Evolutionary conservation across 2,797 vertebrate genomes (phyloP), one percentile per base, ranked within the genome.

Genomic region (Sternarchorhynchus goeldii): DNA sequence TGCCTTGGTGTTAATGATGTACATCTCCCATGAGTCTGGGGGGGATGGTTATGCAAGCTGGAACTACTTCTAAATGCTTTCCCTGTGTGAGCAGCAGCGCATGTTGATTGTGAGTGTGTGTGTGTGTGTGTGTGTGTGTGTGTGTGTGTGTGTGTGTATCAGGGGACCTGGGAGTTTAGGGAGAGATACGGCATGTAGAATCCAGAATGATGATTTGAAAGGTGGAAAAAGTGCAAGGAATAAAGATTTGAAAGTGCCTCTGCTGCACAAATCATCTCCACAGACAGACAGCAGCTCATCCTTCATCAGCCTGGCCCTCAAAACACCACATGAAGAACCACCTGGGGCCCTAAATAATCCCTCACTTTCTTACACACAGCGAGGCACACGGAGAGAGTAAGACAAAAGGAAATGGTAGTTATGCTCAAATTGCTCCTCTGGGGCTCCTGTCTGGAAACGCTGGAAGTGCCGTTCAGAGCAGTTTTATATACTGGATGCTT

Each of bases 131-230:
- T 81, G 39, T 65, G 75, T 77, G 45, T 70, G 14, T 78, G 60
- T 66, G 66, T 74, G 64, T 60, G 21, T 67, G 76, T 79, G 50
- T 29, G 67, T 73, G 60, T 50, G n/a, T 45, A 72, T 76, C 87
- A 80, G 85, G 87, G 88, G 88, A 87, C 86, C 70, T 1, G 80
- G 88, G 87, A 89, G 90, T 89, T 89, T 88, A 89, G 85, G 84
- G 85, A 88, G 87, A 88, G 86, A 90, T 89, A 91, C 85, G 84
- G 88, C 90, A 88, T 90, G 86, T 88, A 80, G 88, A 91, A 82
- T 82, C 85, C 82, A 84, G 87, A 85, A 88, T 63, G 86, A 86
- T 87, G 73, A 77, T 73, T 67, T 36, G 10, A 75, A 18, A 68
- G 67, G 72, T 83, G 58, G 25, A 25, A 25, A 25, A 25, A 25